These are phyloP conservation scores for Drosophila pullipes DNA, from an alignment of 2,888 invertebrate species.

Conservation along the genomic window DNA sequence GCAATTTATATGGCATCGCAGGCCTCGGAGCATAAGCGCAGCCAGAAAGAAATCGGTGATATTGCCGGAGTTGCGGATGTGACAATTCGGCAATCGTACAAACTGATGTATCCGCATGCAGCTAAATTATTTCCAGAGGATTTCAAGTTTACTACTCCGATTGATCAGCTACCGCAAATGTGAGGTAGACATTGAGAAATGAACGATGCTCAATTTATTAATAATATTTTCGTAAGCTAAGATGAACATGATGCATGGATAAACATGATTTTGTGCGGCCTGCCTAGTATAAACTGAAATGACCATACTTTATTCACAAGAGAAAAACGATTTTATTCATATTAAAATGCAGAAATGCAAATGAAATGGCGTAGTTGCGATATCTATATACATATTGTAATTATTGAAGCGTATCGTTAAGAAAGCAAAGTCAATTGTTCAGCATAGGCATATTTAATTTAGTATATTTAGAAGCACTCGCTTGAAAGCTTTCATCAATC, in stretches of 20 bases:
- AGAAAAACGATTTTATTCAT: constrained; percentile 53
- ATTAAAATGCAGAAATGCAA: constrained; percentile 32
- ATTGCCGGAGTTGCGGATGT: constrained; percentile 99
- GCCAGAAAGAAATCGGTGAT: constrained; percentile 99
- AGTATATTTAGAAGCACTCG: constrained; percentile 55
- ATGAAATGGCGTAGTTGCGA: constrained; percentile 16
- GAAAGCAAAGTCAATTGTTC: constrained; percentile 33
- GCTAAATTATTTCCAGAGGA: constrained; percentile 97
- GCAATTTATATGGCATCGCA: constrained; percentile 99
- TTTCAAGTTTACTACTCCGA: constrained; percentile 97
- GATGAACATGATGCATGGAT: constrained; percentile 23
- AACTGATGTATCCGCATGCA: constrained; percentile 98
- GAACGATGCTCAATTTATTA: constrained; percentile 65
- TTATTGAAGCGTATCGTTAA: neutral
- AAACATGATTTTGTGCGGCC: constrained; percentile 28
- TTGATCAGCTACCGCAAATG: constrained; percentile 96
- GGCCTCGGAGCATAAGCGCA: constrained; percentile 97
- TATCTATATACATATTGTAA: constrained; percentile 1
- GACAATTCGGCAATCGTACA: constrained; percentile 98
- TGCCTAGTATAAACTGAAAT: constrained; percentile 36
- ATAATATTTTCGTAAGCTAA: constrained; percentile 31
- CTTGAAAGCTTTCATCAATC: constrained; percentile 49
- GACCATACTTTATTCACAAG: constrained; percentile 44
- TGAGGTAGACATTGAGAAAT: constrained; percentile 79
- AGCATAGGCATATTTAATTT: constrained; percentile 41